Evolutionary conservation across 2,113 vertebrate species (phyloP).

Genomic region (Junco hyemalis): DNA sequence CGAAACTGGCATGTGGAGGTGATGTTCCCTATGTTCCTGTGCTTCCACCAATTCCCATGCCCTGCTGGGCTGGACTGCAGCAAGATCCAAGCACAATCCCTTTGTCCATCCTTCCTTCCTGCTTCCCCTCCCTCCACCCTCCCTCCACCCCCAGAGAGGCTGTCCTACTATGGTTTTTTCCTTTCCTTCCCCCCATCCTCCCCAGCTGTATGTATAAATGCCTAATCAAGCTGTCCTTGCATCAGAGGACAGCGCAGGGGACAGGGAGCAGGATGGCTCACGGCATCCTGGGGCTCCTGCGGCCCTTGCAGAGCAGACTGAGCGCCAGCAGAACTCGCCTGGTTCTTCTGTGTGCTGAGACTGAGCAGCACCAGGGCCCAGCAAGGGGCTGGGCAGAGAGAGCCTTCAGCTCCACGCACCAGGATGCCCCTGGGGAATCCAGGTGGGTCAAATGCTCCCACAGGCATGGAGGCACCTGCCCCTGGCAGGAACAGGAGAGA

Average conservation of each 20-base stretch:
- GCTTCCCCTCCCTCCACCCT: background rate
- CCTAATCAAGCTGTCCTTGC: background rate
- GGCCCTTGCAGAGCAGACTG: background rate
- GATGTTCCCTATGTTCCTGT: background rate
- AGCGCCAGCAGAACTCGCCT: background rate
- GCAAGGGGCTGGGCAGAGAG: background rate
- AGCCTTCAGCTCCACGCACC: background rate
- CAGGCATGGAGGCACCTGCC: fast-evolving
- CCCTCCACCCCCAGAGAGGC: background rate
- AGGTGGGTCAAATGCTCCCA: background rate
- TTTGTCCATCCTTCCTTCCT: background rate
- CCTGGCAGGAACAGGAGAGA: background rate
- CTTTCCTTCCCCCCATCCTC: fast-evolving
- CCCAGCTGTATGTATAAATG: background rate
- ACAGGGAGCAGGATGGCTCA: background rate
- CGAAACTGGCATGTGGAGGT: background rate
- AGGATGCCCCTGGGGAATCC: background rate
- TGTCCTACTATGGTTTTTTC: background rate
- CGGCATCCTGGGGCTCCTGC: background rate
- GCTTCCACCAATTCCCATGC: background rate
- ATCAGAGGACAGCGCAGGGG: background rate
- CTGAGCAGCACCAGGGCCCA: background rate
- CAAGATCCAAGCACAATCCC: background rate
- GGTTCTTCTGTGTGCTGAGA: background rate
- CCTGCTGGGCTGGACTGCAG: background rate